Evolutionary conservation across 2,888 invertebrate genomes (phyloP).

Genomic region (Notocelia uddmanniana): DNA sequence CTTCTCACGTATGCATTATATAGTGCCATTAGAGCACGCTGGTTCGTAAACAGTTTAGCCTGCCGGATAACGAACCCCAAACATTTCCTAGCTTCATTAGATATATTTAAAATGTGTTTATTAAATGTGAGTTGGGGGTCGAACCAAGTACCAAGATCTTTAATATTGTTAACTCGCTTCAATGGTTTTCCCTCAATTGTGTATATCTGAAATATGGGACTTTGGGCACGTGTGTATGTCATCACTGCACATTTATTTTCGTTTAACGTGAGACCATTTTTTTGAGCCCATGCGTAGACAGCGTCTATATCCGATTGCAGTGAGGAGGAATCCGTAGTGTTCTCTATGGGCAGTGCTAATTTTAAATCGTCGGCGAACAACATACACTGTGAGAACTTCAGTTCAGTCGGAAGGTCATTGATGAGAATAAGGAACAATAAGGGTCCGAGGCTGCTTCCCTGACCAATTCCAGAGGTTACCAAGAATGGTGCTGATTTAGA

Average conservation of each 20-base stretch:
- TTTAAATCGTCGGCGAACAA: too few species aligned
- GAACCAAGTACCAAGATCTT: slow-evolving; percentile 7
- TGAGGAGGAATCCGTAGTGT: background rate
- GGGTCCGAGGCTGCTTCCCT: too few species aligned
- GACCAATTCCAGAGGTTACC: background rate
- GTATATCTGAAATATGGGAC: too few species aligned
- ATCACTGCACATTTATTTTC: too few species aligned
- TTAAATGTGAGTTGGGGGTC: slow-evolving; percentile 1
- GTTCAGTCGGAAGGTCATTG: background rate
- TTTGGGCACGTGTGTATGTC: too few species aligned
- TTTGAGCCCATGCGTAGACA: too few species aligned
- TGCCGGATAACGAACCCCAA: background rate
- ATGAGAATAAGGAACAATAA: background rate
- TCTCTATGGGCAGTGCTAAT: background rate
- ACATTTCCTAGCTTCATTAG: background rate
- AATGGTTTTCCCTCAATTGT: too few species aligned
- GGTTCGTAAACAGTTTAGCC: background rate
- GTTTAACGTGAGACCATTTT: too few species aligned
- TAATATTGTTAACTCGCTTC: background rate
- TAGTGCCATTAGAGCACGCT: background rate
- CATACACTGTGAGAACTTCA: background rate
- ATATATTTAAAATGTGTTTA: too few species aligned
- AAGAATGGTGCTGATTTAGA: background rate
- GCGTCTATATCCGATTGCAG: slow-evolving; percentile 6
- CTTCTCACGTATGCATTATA: background rate